Evolutionary conservation across 2,797 vertebrate genomes (phyloP), one percentile per base, ranked within the genome.

Genomic region (Sarcoramphus papa): DNA sequence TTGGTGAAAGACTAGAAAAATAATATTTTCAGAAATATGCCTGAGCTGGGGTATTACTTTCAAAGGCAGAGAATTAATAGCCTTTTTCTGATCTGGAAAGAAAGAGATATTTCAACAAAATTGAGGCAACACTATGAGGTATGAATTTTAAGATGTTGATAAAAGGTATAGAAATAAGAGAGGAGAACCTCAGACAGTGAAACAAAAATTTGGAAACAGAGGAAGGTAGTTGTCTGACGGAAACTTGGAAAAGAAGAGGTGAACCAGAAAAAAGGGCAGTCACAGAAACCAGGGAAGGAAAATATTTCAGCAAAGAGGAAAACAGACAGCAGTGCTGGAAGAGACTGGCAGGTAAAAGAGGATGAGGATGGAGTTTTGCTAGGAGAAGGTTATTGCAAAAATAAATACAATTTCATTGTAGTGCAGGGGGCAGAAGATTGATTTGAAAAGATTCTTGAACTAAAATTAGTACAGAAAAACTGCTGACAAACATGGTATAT

Each of bases 181-280:
- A 93, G 40, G 9, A 91, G 51, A 6, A 63, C 14, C 10, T 90
- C 78, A 95, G 89, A 91, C 70, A 79, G 35, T 59, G 80, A 9
- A 86, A 89, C 40, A 81, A 62, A 67, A 87, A 41, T 7, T 54
- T 70, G 37, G 86, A 73, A 76, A 40, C 21, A 63, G 57, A 62
- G 72, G 81, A 92, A 92, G 30, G 70, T n/a, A 84, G 40, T 9
- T 92, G 81, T 95, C 94, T 95, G 87, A 74, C 48, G 88, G 88
- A 95, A 96, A 96, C 60, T 91, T 96, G 94, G 93, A 97, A 92
- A 93, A 89, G 65, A 84, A 86, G 63, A 81, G 27, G 14, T 57
- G 80, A 96, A 67, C 4, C 24, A 95, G 57, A 78, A 81, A 73
- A 69, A 60, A 41, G 3, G 35, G 50, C 35, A 74, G 78, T 85